phyloP scores from a whole-genome alignment of 2,113 vertebrate genomes.

The Platichthys flesus region DNA sequence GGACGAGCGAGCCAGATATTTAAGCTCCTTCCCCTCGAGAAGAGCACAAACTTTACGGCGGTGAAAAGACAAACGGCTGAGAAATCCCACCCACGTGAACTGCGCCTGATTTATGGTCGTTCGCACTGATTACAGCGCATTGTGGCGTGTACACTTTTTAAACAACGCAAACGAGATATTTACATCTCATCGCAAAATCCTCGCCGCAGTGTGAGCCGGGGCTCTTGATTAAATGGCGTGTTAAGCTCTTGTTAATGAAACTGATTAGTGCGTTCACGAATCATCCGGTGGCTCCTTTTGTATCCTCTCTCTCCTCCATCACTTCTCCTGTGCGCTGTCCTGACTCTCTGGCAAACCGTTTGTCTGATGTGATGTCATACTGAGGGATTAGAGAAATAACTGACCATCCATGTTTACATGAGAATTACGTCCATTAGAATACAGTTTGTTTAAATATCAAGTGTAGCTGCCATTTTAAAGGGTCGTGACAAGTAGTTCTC shows the following conservation, averaged over 20 bases:
- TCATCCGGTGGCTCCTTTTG: conserved; percentile 37
- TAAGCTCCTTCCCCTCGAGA: not conserved
- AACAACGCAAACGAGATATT: conserved; percentile 62
- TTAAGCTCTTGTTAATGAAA: conserved; percentile 57
- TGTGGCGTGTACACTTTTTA: conserved; percentile 53
- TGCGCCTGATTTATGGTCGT: conserved; percentile 56
- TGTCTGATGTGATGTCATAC: conserved; percentile 40
- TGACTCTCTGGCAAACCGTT: conserved; percentile 47
- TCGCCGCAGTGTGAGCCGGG: conserved; percentile 7
- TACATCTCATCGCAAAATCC: conserved; percentile 51
- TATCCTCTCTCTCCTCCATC: conserved; percentile 53
- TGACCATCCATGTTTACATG: not conserved
- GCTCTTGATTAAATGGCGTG: conserved; percentile 45
- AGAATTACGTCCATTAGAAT: conserved; percentile 1
- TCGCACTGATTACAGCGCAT: conserved; percentile 54
- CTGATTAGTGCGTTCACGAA: conserved; percentile 29
- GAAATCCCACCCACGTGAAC: conserved; percentile 21
- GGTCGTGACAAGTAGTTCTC: not conserved
- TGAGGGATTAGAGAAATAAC: conserved; percentile 20
- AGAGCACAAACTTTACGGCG: not conserved
- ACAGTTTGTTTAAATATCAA: not conserved
- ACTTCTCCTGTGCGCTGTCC: not conserved
- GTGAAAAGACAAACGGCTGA: conserved; percentile 56
- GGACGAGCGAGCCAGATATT: not conserved
- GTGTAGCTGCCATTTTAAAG: conserved; percentile 17